A percentile compares a stretch with the other conserved stretches of the same genome.
These are phyloP conservation scores for Chaunax sp. DNA, from an alignment of 2,797 vertebrate species.

Conservation along the genomic window DNA sequence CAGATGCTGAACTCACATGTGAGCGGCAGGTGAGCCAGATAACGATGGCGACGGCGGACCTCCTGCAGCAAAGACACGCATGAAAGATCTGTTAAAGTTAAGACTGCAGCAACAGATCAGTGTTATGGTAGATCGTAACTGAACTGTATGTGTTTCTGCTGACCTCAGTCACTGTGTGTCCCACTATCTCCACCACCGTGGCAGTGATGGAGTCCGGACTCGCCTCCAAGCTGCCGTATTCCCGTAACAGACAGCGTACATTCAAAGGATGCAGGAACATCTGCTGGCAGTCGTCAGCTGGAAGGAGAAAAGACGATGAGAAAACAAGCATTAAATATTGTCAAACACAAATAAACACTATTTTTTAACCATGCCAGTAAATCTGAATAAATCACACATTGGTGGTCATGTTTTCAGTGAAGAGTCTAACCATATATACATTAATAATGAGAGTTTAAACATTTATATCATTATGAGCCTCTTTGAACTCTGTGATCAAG, in stretches of 20 bases:
- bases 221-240: conserved; percentile 95
- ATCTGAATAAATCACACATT: too few species aligned
- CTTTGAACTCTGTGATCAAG: too few species aligned
- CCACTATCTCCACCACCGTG: conserved; percentile 93
- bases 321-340: background rate
- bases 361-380: too few species aligned
- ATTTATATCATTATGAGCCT: too few species aligned
- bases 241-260: conserved; percentile 92
- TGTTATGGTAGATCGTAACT: too few species aligned
- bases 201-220: conserved; percentile 95
- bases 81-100: background rate
- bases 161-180: conserved; percentile 96
- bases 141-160: conserved; percentile 9
- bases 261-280: conserved; percentile 98
- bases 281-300: conserved; percentile 97
- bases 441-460: too few species aligned
- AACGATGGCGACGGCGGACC: conserved; percentile 93
- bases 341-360: background rate
- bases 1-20: conserved; percentile 99
- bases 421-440: too few species aligned
- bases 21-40: conserved; percentile 95
- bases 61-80: conserved; percentile 83
- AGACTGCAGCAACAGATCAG: too few species aligned
- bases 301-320: conserved; percentile 10
- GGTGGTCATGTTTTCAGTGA: too few species aligned